Evolutionary conservation across 2,113 vertebrate species (phyloP), one percentile per base, ranked within the genome.

Genomic region (Chamaea fasciata): DNA sequence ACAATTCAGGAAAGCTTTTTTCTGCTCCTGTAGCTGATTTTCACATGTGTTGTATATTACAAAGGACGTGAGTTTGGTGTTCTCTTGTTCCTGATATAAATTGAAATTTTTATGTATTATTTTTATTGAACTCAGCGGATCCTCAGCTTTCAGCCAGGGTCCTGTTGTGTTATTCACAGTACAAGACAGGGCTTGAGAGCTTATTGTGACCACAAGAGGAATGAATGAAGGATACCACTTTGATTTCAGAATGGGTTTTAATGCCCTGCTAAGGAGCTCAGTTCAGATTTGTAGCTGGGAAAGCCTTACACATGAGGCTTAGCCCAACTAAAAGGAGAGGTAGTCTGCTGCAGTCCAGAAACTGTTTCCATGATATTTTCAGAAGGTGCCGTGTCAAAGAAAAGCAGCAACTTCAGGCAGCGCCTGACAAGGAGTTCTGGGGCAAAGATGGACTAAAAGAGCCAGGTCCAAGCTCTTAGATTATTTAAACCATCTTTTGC

Each of bases 1-100:
- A 77, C 1, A 3, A 33, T 17, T 22, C 6, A 31, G 44, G 55
- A 90, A 94, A 88, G 83, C 7, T 39, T 83, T 94, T 79, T 89
- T 70, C 75, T 94, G 76, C 49, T 69, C 37, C 79, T 26, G 44
- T 71, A 88, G 52, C 73, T 83, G 85, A 52, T 90, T 90, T 95
- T 87, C 74, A 94, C 91, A 95, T 68, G 11, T 92, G 89, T 78
- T 96, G 42, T 13, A 3, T 69, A 79, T 95, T 96, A 79, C 46
- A 82, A 79, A 85, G 69, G 57, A 82, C 85, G 71, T 27, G 67
- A 85, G 44, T 62, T 78, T 33, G 57, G 47, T 87, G 56, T 73
- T 90, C 94, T 88, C 83, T 78, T 5, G 2, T 85, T 91, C 74
- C 57, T 70, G 65, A 88, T 44, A 78, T 26, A 70, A 81, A 96